Conservation (phyloP, 2,888 invertebrate species). For the Venusia cambrica region DNA sequence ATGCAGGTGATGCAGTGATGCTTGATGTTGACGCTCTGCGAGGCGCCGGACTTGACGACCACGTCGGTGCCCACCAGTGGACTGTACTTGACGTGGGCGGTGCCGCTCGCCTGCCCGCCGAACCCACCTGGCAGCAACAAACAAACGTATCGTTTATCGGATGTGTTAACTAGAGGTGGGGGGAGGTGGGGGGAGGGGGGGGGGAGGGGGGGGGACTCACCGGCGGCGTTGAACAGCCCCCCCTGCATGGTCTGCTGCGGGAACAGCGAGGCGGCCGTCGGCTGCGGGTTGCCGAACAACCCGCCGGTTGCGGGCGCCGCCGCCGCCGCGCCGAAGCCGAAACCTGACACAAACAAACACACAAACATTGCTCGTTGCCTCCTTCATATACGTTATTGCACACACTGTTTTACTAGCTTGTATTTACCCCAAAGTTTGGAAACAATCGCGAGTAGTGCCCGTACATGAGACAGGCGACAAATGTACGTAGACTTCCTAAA, state of each 20-base stretch:
- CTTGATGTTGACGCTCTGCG: conserved; percentile 93
- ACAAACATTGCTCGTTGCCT: conserved; percentile 72
- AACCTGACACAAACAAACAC: conserved; percentile 53
- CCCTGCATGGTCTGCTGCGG: conserved; percentile 82
- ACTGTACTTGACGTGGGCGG: conserved; percentile 90
- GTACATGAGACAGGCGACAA: no score
- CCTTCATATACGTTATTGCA: no score
- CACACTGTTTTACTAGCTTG: no score
- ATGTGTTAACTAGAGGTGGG: no score
- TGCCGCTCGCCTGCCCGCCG: conserved; percentile 71
- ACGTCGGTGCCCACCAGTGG: conserved; percentile 94
- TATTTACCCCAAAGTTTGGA: no score
- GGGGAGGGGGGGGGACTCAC: no score
- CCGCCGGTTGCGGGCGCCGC: conserved; percentile 37
- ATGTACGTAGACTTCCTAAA: no score
- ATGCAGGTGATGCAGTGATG: conserved; percentile 99
- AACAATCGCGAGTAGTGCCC: no score
- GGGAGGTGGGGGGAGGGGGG: no score
- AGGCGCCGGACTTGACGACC: conserved; percentile 92
- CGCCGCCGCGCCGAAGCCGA: conserved; percentile 79
- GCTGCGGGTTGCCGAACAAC: conserved; percentile 53
- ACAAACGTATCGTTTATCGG: no score
- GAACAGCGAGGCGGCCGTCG: conserved; percentile 80
- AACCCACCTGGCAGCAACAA: conserved; percentile 48
- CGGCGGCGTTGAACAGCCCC: conserved; percentile 81